A percentile compares a stretch with the other conserved stretches of the same genome.
Conservation (phyloP, 2,888 invertebrate genomes). For the Ptychoptera contaminata region DNA sequence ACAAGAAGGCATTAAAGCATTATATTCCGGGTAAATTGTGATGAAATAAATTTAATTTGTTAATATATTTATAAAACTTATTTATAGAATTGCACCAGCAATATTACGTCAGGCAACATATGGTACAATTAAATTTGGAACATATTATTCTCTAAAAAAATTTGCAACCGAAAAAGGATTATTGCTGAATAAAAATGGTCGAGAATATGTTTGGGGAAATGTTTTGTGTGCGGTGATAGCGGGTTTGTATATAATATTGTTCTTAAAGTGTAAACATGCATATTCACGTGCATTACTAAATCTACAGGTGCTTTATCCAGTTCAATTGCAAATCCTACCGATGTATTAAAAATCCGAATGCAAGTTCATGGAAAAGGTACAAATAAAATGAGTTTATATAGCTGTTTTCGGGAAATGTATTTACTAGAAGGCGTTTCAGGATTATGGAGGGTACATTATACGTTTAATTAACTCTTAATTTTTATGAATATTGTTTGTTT, state of each 20-base stretch:
- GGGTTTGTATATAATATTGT: constrained; percentile 6
- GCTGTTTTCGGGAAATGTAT: constrained; percentile 73
- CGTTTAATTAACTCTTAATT: not conserved
- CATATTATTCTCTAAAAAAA: constrained; percentile 80
- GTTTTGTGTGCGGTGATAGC: constrained; percentile 56
- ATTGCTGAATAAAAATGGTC: constrained; percentile 27
- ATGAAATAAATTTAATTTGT: not conserved
- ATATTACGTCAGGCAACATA: constrained; percentile 86
- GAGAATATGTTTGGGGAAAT: constrained; percentile 46
- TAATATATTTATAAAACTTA: not conserved
- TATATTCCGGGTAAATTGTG: constrained; percentile 67
- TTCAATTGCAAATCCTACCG: constrained; percentile 92
- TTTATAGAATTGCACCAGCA: constrained; percentile 77
- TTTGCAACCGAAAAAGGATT: constrained; percentile 39
- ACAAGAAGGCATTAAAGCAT: constrained; percentile 71
- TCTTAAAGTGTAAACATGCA: not conserved
- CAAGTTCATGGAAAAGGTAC: constrained; percentile 49
- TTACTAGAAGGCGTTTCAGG: constrained; percentile 68
- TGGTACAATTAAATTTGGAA: constrained; percentile 92
- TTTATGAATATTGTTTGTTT: constrained; percentile 1
- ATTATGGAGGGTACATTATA: constrained; percentile 57
- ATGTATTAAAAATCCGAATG: constrained; percentile 91
- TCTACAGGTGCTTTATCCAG: constrained; percentile 60
- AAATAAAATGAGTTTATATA: constrained; percentile 42
- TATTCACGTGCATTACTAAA: constrained; percentile 39